Base-by-base conservation (phyloP, 2,797 vertebrate genomes). In the Sebastes steindachneri region DNA sequence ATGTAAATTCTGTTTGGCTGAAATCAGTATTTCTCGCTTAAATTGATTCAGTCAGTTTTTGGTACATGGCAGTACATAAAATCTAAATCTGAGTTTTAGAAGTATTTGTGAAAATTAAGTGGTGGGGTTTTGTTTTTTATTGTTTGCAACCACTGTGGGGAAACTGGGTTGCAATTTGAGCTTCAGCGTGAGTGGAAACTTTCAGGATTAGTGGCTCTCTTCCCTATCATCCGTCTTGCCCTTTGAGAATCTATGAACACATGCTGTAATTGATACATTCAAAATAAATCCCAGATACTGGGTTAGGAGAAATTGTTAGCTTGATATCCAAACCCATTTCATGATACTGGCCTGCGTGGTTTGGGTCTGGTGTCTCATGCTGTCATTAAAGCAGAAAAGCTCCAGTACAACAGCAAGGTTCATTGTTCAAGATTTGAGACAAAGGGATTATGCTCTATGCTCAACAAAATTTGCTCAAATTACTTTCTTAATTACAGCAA, bases 51-150 rank as follows among this genome's bases (percentile, higher is more conserved):
- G 68, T 70, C 76, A 67, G 41, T 57, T 80, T 71, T 73, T 64
- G 63, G 54, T 77, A 51, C 29, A 83, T 60, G 35, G 57, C 33
- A 79, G 53, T 21, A 84, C 59, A 68, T 74, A 62, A 51, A 25
- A 76, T 73, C 55, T 48, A 35, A 76, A 75, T 72, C 19, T 29
- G 26, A 67, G 37, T 77, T 75, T 88, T 65, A 28, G 62, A 80
- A 58, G 41, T 64, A 76, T 89, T 79, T 79, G n/a, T 82, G 68
- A 81, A 69, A 83, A 83, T 68, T 17, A 69, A 89, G 84, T 74
- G 58, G 70, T 62, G 35, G 48, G 21, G 57, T 74, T 72, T 26
- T 64, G 51, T 85, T 84, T 55, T 85, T 77, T 65, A 80, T 80
- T 85, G 84, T 85, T 62, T 80, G 48, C 23, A 55, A 70, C 76